Evolutionary conservation across 2,113 vertebrate genomes (phyloP).

Genomic region (Channa argus): DNA sequence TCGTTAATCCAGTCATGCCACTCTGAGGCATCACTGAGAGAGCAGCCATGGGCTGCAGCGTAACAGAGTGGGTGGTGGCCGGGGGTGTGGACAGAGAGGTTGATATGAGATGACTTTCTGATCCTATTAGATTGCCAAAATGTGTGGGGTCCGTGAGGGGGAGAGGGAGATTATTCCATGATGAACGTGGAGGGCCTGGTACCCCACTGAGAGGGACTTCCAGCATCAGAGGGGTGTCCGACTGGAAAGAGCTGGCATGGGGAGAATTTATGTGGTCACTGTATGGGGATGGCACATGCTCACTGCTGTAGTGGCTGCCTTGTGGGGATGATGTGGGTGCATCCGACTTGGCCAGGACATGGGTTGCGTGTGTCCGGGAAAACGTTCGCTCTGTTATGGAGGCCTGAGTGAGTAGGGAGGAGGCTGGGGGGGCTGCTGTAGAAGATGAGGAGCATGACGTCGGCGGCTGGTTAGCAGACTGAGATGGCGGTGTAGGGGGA

Average conservation of each 20-base stretch:
- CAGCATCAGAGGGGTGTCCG: slow-evolving; percentile 93
- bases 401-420: slow-evolving; percentile 88
- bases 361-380: slow-evolving; percentile 89
- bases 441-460: slow-evolving; percentile 85
- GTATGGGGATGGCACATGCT: slow-evolving; percentile 96
- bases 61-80: slow-evolving; percentile 92
- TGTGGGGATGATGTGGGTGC: slow-evolving; percentile 90
- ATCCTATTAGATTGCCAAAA: slow-evolving; percentile 92
- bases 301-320: slow-evolving; percentile 96
- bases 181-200: slow-evolving; percentile 89
- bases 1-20: slow-evolving; percentile 84
- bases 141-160: slow-evolving; percentile 91
- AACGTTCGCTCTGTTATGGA: slow-evolving; percentile 92
- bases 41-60: slow-evolving; percentile 93
- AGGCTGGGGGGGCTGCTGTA: slow-evolving; percentile 80
- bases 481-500: slow-evolving; percentile 87
- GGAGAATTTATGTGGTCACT: slow-evolving; percentile 96
- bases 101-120: slow-evolving; percentile 96
- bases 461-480: slow-evolving; percentile 87
- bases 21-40: slow-evolving; percentile 93
- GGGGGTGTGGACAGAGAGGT: slow-evolving; percentile 97
- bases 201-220: slow-evolving; percentile 93
- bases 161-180: slow-evolving; percentile 94
- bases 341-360: slow-evolving; percentile 92
- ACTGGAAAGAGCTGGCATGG: slow-evolving; percentile 89